Percentiles rank a stretch among this genome's conserved stretches.
Evolutionary conservation across 2,113 vertebrate species (phyloP).

Genomic region (Ctenodactylus gundi): DNA sequence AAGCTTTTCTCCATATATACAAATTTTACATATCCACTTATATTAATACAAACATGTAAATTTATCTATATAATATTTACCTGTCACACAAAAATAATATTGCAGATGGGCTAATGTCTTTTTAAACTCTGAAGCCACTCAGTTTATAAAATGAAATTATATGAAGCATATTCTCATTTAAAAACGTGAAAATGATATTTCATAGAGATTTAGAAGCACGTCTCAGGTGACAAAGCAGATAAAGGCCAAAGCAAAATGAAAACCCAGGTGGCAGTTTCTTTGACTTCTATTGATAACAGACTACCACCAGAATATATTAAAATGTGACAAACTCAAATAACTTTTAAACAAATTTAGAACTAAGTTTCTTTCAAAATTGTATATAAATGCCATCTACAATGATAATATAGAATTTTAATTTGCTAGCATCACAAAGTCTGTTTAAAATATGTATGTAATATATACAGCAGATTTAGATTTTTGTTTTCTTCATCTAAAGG

Average conservation of each 20-base stretch:
- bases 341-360: not conserved
- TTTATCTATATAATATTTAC: not conserved
- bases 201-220: not conserved
- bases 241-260: not conserved
- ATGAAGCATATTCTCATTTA: not conserved
- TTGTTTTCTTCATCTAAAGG: not conserved
- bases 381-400: not conserved
- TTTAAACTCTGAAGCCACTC: not conserved
- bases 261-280: not conserved
- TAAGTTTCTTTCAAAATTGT: not conserved
- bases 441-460: not conserved
- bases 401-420: not conserved
- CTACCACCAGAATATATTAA: not conserved
- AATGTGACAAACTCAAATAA: not conserved
- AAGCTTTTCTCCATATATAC: not conserved
- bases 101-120: not conserved
- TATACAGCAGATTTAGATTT: not conserved
- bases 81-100: not conserved
- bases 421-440: not conserved
- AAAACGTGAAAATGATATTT: not conserved
- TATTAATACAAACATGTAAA: not conserved
- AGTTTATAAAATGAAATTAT: too few species aligned
- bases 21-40: not conserved
- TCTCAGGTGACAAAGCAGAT: not conserved
- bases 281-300: not conserved